phyloP scores from a whole-genome alignment of 2,113 vertebrate species.

The Oenanthe melanoleuca region DNA sequence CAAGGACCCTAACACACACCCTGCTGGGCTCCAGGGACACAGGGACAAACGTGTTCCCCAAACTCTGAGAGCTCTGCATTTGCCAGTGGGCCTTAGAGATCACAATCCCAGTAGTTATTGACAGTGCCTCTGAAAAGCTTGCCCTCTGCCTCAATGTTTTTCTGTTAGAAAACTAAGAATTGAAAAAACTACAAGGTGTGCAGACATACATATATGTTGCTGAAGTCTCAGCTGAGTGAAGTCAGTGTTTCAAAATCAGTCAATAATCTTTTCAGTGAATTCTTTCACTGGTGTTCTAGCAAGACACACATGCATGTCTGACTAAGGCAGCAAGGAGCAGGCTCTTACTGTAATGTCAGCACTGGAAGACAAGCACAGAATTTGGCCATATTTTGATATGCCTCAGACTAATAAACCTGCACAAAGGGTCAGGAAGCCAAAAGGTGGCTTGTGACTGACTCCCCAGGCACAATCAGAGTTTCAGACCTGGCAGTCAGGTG shows the following conservation, averaged over 20 bases:
- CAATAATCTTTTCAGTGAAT: background rate
- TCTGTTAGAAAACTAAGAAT: background rate
- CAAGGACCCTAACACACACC: accelerated
- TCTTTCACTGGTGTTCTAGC: background rate
- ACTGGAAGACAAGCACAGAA: background rate
- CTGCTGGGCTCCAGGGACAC: background rate
- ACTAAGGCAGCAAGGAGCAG: background rate
- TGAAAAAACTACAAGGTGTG: background rate
- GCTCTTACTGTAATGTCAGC: background rate
- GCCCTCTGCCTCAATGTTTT: background rate
- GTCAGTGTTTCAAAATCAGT: background rate
- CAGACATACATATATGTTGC: background rate
- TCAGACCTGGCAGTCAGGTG: background rate
- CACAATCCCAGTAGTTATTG: background rate
- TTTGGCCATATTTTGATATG: background rate
- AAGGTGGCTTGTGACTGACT: background rate
- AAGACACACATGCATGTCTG: accelerated
- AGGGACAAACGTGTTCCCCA: background rate
- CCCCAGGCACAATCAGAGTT: background rate
- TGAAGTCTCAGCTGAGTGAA: background rate
- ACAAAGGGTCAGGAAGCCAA: background rate
- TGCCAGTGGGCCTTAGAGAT: background rate
- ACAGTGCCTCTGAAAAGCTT: background rate
- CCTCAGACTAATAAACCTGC: background rate
- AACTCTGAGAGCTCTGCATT: background rate